These are phyloP conservation scores for Orbicella faveolata DNA, from an alignment of 64 coral and sea anemone genomes.

Conservation along the genomic window DNA sequence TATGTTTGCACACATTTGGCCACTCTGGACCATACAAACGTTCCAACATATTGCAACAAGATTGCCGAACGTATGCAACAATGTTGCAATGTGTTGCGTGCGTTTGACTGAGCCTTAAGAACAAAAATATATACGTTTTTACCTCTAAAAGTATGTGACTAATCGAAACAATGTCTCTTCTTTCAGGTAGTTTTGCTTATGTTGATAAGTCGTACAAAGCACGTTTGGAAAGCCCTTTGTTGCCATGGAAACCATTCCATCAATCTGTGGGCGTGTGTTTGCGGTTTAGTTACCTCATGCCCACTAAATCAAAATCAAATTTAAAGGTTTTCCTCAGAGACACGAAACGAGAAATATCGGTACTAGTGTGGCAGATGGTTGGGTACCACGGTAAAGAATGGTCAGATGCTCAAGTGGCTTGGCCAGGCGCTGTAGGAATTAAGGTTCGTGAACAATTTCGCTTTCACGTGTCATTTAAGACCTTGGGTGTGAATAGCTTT, in stretches of 20 bases:
- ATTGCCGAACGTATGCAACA: no score
- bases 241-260: constrained; percentile 27
- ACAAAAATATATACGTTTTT: no score
- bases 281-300: constrained; percentile 4
- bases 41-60: no score
- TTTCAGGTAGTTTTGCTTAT: not conserved
- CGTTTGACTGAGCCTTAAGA: no score
- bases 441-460: not conserved
- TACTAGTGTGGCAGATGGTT: not conserved
- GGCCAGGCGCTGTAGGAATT: not conserved
- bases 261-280: not conserved
- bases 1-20: not conserved
- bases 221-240: not conserved
- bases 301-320: not conserved
- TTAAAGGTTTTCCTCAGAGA: not conserved
- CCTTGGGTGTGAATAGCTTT: no score
- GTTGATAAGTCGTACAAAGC: not conserved
- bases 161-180: not conserved
- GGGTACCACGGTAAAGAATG: constrained; percentile 21
- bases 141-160: no score
- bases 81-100: no score
- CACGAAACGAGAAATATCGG: not conserved
- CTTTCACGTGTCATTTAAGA: no score
- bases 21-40: no score
- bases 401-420: not conserved